Evolutionary conservation across 2,888 invertebrate species (phyloP), one percentile per base, ranked within the genome.

Genomic region (Amitus sp.): DNA sequence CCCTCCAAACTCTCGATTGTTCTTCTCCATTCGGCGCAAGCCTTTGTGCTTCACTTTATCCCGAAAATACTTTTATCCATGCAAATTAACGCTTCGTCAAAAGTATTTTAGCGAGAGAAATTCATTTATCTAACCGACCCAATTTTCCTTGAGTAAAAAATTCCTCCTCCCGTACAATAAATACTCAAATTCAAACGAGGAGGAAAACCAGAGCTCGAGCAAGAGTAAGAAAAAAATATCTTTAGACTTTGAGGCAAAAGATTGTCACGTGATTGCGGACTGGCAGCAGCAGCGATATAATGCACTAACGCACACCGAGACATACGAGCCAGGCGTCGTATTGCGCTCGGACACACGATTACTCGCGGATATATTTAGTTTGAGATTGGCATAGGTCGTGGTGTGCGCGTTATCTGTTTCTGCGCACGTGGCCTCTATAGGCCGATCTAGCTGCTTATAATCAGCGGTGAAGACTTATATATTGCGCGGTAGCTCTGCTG

Each of bases 381-480:
- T 50, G 52, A 70, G 77, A 79, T 79, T 79, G 77, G 74, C 76
- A 76, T 79, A 78, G 78, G 78, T 78, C 78, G 78, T 66, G 64
- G 73, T 70, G 66, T 61, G 61, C 63, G 58, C 70, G 71, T 76
- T 78, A 77, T 75, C 74, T 71, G 72, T 70, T 70, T 72, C 72
- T 72, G 73, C 65, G 68, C 73, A 71, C 75, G 73, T 75, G 75
- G 73, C 74, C 74, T 77, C 69, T 65, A 71, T 67, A 68, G 56
- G 60, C 67, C 68, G 70, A 71, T 74, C 72, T 69, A 71, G 72
- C 71, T 67, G 69, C 71, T 71, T 73, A 74, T 72, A 73, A 70
- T 71, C 69, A 65, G 63, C 67, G 28, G 28, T 7, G 56, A 53
- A 50, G 58, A 66, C 56, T 65, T n/a, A n/a, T n/a, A n/a, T 62